These are phyloP conservation scores for Eupithecia subumbrata DNA, from an alignment of 2,888 invertebrate genomes.

Conservation along the genomic window DNA sequence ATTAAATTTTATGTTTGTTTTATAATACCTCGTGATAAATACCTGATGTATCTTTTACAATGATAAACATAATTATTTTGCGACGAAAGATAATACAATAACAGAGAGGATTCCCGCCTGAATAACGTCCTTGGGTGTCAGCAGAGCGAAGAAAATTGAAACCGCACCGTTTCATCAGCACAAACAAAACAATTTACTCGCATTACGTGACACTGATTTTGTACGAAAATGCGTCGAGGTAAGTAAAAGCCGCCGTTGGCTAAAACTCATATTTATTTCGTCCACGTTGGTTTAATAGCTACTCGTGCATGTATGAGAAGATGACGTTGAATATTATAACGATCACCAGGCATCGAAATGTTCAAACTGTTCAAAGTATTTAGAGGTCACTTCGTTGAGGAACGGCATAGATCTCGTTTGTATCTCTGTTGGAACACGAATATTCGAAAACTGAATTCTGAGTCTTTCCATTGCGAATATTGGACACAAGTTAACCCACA, in stretches of 20 bases:
- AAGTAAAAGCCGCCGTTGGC: background rate
- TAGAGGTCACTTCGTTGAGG: background rate
- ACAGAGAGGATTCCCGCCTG: background rate
- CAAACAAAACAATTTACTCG: constrained; percentile 36
- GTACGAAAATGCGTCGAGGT: background rate
- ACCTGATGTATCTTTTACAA: background rate
- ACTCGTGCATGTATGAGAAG: background rate
- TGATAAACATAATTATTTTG: background rate
- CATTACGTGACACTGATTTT: constrained; percentile 1
- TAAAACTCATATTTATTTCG: background rate
- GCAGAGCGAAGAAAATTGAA: constrained; percentile 18
- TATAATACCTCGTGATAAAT: background rate
- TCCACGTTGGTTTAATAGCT: background rate
- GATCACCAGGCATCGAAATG: background rate
- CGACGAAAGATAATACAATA: background rate
- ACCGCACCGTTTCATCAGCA: constrained; percentile 22
- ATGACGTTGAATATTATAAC: background rate
- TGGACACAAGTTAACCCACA: background rate
- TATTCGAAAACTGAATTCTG: background rate
- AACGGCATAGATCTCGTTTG: background rate
- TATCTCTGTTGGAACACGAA: background rate
- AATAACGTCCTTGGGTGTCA: constrained; percentile 14
- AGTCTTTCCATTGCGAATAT: background rate
- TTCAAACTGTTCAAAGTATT: background rate
- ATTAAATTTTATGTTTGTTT: background rate